Percentiles rank a stretch among this genome's conserved stretches.
Conservation (phyloP, 2,113 vertebrate genomes). For the Trachemys scripta region DNA sequence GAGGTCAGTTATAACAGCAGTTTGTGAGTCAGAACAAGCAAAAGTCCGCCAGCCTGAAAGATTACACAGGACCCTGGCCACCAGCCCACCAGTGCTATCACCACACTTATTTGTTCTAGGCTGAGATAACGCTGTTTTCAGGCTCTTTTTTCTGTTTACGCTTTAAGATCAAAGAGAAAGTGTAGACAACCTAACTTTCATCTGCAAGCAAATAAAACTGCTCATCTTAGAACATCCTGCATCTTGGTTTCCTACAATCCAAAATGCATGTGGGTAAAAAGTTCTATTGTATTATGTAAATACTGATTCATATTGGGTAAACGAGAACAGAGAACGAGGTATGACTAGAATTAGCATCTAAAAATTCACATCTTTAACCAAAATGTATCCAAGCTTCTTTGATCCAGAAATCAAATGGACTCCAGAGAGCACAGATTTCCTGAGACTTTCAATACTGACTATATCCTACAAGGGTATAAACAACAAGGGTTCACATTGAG, state of each 20-base stretch:
- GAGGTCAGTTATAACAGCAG: slow-evolving; percentile 72
- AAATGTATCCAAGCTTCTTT: rapidly evolving
- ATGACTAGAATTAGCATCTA: not conserved
- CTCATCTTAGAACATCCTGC: slow-evolving; percentile 52
- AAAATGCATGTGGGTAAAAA: slow-evolving; percentile 2
- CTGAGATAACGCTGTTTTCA: slow-evolving; percentile 79
- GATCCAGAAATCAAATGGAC: not conserved
- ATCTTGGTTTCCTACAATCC: not conserved
- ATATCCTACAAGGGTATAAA: not conserved
- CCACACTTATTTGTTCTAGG: slow-evolving; percentile 79
- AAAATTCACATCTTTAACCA: not conserved
- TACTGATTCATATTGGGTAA: not conserved
- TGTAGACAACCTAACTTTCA: slow-evolving; percentile 83
- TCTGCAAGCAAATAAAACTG: slow-evolving; percentile 78
- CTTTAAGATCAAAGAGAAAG: slow-evolving; percentile 85
- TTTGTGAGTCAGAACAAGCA: slow-evolving; percentile 74
- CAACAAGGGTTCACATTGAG: not conserved
- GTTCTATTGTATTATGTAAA: rapidly evolving
- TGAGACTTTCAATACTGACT: not conserved
- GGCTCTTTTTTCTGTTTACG: slow-evolving; percentile 77
- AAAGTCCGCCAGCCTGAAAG: slow-evolving; percentile 70
- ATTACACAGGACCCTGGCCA: slow-evolving; percentile 83
- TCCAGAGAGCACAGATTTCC: not conserved
- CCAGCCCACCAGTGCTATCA: slow-evolving; percentile 84
- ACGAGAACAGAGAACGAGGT: not conserved